phyloP scores from a whole-genome alignment of 2,113 vertebrate species.

The Zingel zingel region DNA sequence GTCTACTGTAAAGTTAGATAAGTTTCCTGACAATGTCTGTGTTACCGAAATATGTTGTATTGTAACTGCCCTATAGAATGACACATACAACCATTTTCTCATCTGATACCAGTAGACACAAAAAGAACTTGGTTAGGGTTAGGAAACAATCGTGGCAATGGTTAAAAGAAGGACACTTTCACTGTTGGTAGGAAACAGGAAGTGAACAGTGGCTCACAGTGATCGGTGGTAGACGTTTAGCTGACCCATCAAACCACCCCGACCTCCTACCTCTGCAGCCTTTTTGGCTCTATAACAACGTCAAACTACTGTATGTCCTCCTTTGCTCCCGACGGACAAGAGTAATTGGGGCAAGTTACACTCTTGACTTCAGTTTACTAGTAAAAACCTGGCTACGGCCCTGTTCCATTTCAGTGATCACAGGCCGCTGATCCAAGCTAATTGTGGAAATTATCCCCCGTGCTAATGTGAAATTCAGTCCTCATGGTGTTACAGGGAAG shows the following conservation, averaged over 20 bases:
- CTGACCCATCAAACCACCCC: background rate
- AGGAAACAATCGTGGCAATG: background rate
- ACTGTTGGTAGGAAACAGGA: background rate
- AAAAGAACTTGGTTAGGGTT: background rate
- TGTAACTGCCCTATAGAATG: background rate
- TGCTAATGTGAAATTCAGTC: conserved; percentile 43
- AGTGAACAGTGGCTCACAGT: background rate
- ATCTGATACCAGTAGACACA: background rate
- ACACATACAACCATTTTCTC: background rate
- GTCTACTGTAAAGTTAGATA: too few species aligned
- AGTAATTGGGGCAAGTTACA: background rate
- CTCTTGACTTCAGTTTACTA: conserved; percentile 2
- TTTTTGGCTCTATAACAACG: background rate
- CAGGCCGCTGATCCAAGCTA: conserved; percentile 48
- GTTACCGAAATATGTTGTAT: background rate
- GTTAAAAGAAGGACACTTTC: background rate
- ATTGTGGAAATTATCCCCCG: conserved; percentile 53
- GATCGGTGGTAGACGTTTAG: background rate
- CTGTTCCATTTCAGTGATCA: conserved; percentile 19
- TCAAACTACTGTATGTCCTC: background rate
- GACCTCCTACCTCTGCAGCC: background rate
- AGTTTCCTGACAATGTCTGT: background rate
- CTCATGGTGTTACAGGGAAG: conserved; percentile 1
- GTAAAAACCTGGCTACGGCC: background rate
- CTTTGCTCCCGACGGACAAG: background rate